Evolutionary conservation across 53 echinoderm and acorn worm genomes (phyloP), one percentile per base, ranked within the genome.

Genomic region (Echinarachnius parma): DNA sequence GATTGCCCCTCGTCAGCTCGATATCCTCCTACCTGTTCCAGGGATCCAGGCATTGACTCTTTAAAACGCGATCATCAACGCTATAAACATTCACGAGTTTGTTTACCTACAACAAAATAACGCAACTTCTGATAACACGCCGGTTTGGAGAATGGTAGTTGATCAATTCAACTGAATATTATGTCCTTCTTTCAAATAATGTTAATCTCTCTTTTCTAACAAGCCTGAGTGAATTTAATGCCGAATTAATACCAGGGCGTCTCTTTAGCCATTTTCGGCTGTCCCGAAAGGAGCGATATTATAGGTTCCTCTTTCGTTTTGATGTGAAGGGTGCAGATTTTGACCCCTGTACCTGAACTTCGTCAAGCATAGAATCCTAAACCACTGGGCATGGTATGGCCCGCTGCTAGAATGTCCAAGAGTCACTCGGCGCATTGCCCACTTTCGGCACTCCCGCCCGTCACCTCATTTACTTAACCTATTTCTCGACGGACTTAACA

Each of bases 401-500:
- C 74, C 74, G 57, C 29, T 19, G 26, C 42, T 56, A 21, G 74
- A 45, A 72, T 72, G 74, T 56, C 74, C 74, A 72, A 72, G 74
- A 25, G 69, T 45, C 65, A 68, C 68, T 72, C 56, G 55, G 74
- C 57, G 74, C 55, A 72, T 57, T 57, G 74, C 56, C 74, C 58
- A 72, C 42, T 72, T 55, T 72, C 57, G 25, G 74, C 56, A 44
- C 57, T 57, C 74, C 56, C 74, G 74, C 56, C 74, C 74, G 74
- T 72, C 74, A 72, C 74, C 64, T 56, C 57, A 72, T 72, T 72
- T 57, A 56, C 74, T 72, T 72, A 72, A 72, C 74, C 74, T 72
- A 42, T 68, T 68, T 68, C 52, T 72, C 57, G 74, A 16, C 67
- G 74, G 74, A 72, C 74, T 72, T 72, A 56, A 36, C 56, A n/a